Conservation (phyloP, 1,140 invertebrate species). For the Pogonus chalceus region DNA sequence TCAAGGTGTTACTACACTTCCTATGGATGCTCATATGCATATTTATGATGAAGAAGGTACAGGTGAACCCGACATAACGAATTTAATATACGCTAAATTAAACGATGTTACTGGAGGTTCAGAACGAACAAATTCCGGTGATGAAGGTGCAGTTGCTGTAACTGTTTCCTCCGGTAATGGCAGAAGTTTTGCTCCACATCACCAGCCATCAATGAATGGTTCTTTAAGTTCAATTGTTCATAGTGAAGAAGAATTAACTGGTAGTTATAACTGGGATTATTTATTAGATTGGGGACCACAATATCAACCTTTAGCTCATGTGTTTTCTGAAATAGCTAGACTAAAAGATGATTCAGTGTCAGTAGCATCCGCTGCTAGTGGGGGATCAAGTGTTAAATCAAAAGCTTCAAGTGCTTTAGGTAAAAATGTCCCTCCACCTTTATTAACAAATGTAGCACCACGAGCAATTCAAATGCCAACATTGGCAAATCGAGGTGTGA, state of each 20-base stretch:
- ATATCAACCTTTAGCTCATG: slow-evolving; percentile 92
- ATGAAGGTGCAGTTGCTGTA: slow-evolving; percentile 45
- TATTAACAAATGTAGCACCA: slow-evolving; percentile 75
- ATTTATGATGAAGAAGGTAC: slow-evolving; percentile 81
- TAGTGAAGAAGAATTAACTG: slow-evolving; percentile 91
- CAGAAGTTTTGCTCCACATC: slow-evolving; percentile 48
- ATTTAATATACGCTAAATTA: slow-evolving; percentile 81
- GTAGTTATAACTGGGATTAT: slow-evolving; percentile 99
- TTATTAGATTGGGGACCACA: slow-evolving; percentile 94
- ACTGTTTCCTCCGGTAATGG: slow-evolving; percentile 46
- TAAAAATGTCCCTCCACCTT: slow-evolving; percentile 56
- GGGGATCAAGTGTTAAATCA: slow-evolving; percentile 53
- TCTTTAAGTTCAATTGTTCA: slow-evolving; percentile 93
- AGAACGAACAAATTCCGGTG: slow-evolving; percentile 52
- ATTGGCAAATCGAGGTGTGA: slow-evolving; percentile 47
- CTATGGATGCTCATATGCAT: slow-evolving; percentile 61
- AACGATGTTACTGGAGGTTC: slow-evolving; percentile 59
- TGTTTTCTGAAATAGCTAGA: slow-evolving; percentile 93
- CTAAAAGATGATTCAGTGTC: slow-evolving; percentile 87
- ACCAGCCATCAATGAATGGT: slow-evolving; percentile 83
- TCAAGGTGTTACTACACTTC: slow-evolving; percentile 42
- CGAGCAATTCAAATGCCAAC: slow-evolving; percentile 67
- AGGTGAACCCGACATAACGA: slow-evolving; percentile 70
- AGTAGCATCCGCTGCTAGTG: slow-evolving; percentile 65
- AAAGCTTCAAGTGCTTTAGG: slow-evolving; percentile 39